A percentile compares a stretch with the other conserved stretches of the same genome.
phyloP scores from a whole-genome alignment of 1,140 invertebrate species.

The Elymnias hypermnestra region DNA sequence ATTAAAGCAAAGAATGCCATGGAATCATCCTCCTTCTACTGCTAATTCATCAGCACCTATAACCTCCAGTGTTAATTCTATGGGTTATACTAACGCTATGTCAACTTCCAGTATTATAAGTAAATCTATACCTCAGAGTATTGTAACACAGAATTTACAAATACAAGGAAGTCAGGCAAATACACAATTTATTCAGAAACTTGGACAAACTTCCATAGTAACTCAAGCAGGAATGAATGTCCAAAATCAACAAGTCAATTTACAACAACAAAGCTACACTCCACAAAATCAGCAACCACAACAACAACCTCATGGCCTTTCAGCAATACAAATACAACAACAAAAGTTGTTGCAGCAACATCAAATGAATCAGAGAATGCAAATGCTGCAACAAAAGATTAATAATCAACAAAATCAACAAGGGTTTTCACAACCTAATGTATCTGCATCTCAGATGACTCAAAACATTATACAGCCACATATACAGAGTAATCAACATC shows the following conservation, averaged over 20 bases:
- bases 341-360: slow-evolving; percentile 73
- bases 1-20: slow-evolving; percentile 86
- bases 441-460: slow-evolving; percentile 54
- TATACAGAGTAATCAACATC: slow-evolving; percentile 53
- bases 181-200: slow-evolving; percentile 63
- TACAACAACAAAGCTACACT: slow-evolving; percentile 41
- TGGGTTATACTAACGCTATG: slow-evolving; percentile 59
- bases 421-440: slow-evolving; percentile 59
- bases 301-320: slow-evolving; percentile 57
- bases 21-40: slow-evolving; percentile 81
- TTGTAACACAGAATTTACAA: slow-evolving; percentile 65
- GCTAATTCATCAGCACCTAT: slow-evolving; percentile 47
- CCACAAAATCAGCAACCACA: slow-evolving; percentile 22
- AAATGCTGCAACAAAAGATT: slow-evolving; percentile 68
- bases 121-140: slow-evolving; percentile 64
- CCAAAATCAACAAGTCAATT: slow-evolving; percentile 53
- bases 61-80: slow-evolving; percentile 55
- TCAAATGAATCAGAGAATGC: slow-evolving; percentile 49
- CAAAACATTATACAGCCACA: slow-evolving; percentile 66
- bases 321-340: slow-evolving; percentile 68
- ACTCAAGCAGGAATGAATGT: slow-evolving; percentile 53
- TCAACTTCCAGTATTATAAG: slow-evolving; percentile 58
- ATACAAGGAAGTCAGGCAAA: slow-evolving; percentile 64
- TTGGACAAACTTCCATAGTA: slow-evolving; percentile 54
- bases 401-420: slow-evolving; percentile 53